Evolutionary conservation across 1,140 invertebrate species (phyloP), one percentile per base, ranked within the genome.

Genomic region (Drosophila pandora): DNA sequence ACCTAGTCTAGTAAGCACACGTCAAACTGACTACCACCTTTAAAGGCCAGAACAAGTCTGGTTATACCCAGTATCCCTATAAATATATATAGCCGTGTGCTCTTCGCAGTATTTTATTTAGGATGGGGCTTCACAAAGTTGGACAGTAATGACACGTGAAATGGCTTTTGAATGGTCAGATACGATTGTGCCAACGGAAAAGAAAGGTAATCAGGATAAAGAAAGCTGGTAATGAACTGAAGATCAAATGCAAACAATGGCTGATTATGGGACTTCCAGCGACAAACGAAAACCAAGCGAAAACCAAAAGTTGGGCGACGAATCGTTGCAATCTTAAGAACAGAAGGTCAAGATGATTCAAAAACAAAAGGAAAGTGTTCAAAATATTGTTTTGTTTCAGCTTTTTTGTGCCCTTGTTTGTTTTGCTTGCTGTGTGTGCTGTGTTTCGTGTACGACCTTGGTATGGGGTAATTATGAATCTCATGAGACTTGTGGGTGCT

Each of bases 91-190:
- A 60, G 53, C 71, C 64, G 73, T 88, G 83, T 88, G 83, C 82
- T 88, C 65, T 88, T 83, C 84, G 79, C 80, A 70, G 84, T 89
- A 88, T 88, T 88, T 88, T 88, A 88, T 90, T 90, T 74, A 71
- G 87, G 89, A 90, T 76, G 65, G 64, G 89, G 89, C 89, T 83
- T 75, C 68, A 60, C 82, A 78, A 83, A 82, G 79, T 83, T 90
- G 85, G 71, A 90, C 85, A 90, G 89, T 67, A 85, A 85, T 81
- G 78, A 79, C 80, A 84, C 84, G 85, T 90, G 90, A 91, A 91
- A 90, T 89, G 90, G 89, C 79, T 90, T 90, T 91, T 91, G 69
- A 87, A 90, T 90, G 89, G 79, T 65, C 76, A 71, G 78, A 82
- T 82, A 64, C 79, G 67, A 85, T 63, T 71, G 82, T 82, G 78